Evolutionary conservation across 2,797 vertebrate species (phyloP).

Genomic region (Microctenopoma steveboyesi): DNA sequence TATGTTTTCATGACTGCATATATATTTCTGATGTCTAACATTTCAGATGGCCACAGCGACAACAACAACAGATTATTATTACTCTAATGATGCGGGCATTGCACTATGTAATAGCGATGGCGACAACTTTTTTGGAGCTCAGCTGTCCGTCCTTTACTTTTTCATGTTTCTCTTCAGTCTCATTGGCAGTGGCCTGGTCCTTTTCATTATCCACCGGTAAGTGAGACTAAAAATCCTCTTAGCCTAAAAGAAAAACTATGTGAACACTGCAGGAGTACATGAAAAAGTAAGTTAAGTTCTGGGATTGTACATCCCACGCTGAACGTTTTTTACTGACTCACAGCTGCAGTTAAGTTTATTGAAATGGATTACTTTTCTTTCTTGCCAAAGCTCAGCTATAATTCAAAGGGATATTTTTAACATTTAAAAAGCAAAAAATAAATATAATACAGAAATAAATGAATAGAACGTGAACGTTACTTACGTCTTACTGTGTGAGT

Average conservation of each 20-base stretch:
- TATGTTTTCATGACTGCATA: neutral
- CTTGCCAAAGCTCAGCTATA: too few relatives aligned
- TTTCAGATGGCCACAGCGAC: slow-evolving; percentile 15
- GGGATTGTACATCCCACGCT: too few relatives aligned
- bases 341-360: too few relatives aligned
- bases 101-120: neutral
- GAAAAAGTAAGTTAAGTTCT: neutral
- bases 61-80: neutral
- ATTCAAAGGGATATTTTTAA: too few relatives aligned
- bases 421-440: too few relatives aligned
- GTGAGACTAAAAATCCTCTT: slow-evolving; percentile 13
- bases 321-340: too few relatives aligned
- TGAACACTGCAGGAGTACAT: too few relatives aligned
- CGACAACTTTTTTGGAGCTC: slow-evolving; percentile 52
- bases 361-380: too few relatives aligned
- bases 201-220: slow-evolving; percentile 79
- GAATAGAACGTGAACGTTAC: too few relatives aligned
- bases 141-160: slow-evolving; percentile 74
- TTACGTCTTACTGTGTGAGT: too few relatives aligned
- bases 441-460: too few relatives aligned
- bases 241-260: neutral
- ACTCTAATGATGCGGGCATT: rapidly evolving
- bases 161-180: slow-evolving; percentile 79
- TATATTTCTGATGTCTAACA: slow-evolving; percentile 19
- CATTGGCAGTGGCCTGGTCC: slow-evolving; percentile 78